Conservation (phyloP, 2,113 vertebrate species). For the Aegotheles bennettii region DNA sequence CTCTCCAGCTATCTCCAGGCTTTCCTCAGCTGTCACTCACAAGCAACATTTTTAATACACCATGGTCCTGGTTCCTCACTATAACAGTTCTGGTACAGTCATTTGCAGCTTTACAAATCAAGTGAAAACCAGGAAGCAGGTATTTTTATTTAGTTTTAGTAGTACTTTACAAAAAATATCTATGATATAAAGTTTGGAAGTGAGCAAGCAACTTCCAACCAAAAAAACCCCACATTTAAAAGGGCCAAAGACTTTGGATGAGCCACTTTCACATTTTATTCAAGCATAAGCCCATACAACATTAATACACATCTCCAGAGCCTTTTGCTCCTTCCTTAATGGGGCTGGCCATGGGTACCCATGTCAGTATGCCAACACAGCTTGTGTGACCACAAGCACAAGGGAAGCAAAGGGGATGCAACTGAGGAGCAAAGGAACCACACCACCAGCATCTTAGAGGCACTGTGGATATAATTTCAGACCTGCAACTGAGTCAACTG, state of each 20-base stretch:
- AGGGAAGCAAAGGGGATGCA: not conserved
- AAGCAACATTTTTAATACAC: not conserved
- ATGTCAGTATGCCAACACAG: not conserved
- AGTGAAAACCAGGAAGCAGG: not conserved
- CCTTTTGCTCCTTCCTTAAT: not conserved
- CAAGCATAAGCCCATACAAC: not conserved
- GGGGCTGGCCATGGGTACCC: not conserved
- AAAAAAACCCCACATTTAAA: not conserved
- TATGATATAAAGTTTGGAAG: not conserved
- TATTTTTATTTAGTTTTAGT: not conserved
- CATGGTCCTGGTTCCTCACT: not conserved
- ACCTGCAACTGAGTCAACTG: not conserved
- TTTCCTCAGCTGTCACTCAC: not conserved
- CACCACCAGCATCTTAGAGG: not conserved
- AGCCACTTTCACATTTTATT: not conserved
- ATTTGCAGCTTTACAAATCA: not conserved
- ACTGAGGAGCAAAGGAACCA: accelerated
- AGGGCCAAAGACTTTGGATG: not conserved
- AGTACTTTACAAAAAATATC: not conserved
- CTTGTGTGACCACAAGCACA: not conserved
- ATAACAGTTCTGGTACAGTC: not conserved
- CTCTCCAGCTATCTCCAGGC: not conserved
- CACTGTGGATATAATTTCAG: not conserved
- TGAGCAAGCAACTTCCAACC: not conserved
- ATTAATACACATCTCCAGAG: not conserved